phyloP scores from a whole-genome alignment of 2,888 invertebrate species.

The Acleris laterana region DNA sequence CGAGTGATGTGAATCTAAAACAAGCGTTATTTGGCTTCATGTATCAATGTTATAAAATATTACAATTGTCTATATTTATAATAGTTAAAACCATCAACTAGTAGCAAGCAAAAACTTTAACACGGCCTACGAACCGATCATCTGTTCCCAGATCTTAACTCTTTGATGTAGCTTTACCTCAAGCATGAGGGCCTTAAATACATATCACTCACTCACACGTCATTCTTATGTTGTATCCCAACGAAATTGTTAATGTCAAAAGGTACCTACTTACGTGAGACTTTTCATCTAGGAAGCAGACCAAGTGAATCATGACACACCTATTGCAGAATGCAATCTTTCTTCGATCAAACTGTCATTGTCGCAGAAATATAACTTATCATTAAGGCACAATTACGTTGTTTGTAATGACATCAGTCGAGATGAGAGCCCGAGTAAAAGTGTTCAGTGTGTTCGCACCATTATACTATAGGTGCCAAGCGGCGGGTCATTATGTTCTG shows the following conservation, averaged over 20 bases:
- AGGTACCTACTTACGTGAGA: conserved; percentile 10
- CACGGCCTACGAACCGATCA: no score
- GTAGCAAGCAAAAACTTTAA: no score
- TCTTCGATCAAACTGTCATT: conserved; percentile 48
- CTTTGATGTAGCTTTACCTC: no score
- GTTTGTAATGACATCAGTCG: conserved; percentile 47
- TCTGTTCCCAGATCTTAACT: no score
- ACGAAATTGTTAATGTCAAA: background rate
- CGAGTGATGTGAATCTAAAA: no score
- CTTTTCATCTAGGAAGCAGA: conserved; percentile 12
- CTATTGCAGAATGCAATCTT: conserved; percentile 42
- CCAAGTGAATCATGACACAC: conserved; percentile 26
- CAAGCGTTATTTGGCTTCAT: no score
- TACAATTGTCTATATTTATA: no score
- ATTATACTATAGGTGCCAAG: conserved; percentile 57
- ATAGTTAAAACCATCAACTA: no score
- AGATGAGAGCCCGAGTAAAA: conserved; percentile 63
- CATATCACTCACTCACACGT: no score
- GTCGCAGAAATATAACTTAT: conserved; percentile 45
- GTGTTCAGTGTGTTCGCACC: conserved; percentile 71
- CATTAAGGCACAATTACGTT: conserved; percentile 41
- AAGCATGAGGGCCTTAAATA: no score
- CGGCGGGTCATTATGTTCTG: conserved; percentile 68
- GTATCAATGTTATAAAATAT: no score
- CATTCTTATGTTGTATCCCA: no score